Base-by-base conservation (phyloP, 2,888 invertebrate species). In the Zeuzera pyrina region DNA sequence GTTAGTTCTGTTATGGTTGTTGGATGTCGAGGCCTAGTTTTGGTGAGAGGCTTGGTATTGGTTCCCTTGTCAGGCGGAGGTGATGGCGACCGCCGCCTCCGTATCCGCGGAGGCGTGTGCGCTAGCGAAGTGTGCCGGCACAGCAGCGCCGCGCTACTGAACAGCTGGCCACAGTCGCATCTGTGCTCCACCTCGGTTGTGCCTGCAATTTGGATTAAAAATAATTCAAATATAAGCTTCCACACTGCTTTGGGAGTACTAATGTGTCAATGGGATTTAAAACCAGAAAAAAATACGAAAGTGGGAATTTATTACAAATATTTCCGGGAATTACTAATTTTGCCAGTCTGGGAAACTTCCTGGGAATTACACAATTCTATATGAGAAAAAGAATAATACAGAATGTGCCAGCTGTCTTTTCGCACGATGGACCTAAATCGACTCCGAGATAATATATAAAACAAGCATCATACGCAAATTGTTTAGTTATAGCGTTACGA, bases 31-130 rank as follows among this genome's bases (percentile, higher is more conserved):
- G 40, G 31, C 7, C 39, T 33, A 2, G 42, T 35, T 12, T 38
- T 42, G 12, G 12, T 13, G 34, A 15, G 15, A n/a, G n/a, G n/a
- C n/a, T n/a, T 33, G 41, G 43, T 11, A 12, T 7, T 13, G 2
- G 12, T 6, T 19, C 6, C 19, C 8, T 19, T 19, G 8, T 19
- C 8, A 19, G 8, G 5, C 44, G 47, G 41, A 28, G 71, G 71
- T 30, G 66, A 63, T 2, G 73, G 65, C 5, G 63, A 58, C 38
- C 79, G 71, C 23, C 72, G 63, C 24, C 73, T 69, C 23, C 84
- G 70, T 47, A 76, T 65, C 41, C 86, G 66, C 49, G 83, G 84
- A 41, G 84, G 84, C 11, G 84, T 84, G 64, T 84, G 84, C 39
- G 77, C 87, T 0, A 81, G 60, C 8, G 65, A 56, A 1, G 79